Evolutionary conservation across 2,113 vertebrate genomes (phyloP), one percentile per base, ranked within the genome.

Genomic region (Psettodes erumei): DNA sequence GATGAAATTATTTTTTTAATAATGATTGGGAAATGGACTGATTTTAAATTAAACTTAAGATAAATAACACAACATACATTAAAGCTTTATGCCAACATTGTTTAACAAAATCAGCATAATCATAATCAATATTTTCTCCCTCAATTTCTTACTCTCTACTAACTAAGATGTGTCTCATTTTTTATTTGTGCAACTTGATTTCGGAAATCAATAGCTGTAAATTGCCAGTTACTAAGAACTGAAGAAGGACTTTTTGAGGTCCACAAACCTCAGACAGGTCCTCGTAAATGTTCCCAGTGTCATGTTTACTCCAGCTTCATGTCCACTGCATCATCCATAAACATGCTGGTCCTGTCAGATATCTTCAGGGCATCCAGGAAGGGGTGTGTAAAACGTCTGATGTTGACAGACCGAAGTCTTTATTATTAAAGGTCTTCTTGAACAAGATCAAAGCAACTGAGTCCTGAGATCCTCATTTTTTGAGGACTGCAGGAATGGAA

Each of bases 381-480:
- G 16, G 37, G 28, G 3, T 28, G n/a, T 75, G 48, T 43, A 38
- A 32, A 59, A 10, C 45, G 19, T 61, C 65, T 54, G 8, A 69
- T 12, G 43, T 67, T 45, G 51, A 38, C 45, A 63, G 42, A 58
- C 35, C 16, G 12, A 51, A 15, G n/a, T 51, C 18, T 79, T 50
- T 65, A n/a, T n/a, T n/a, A n/a, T n/a, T 27, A 60, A 63, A 61
- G 35, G 28, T 33, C 75, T 25, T 61, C 55, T 75, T 42, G 47
- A 63, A 47, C 56, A 30, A 62, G 53, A 76, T 86, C 64, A 76
- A 81, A 66, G 51, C 30, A 37, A 8, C 21, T n/a, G 15, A 38
- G 42, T 58, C 40, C 54, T 81, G 47, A 69, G 66, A 62, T 72
- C 47, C 4, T 62, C n/a, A n/a, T 13, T 50, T 28, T 60, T 61